Evolutionary conservation across 2,113 vertebrate genomes (phyloP).

Genomic region (Ia io): DNA sequence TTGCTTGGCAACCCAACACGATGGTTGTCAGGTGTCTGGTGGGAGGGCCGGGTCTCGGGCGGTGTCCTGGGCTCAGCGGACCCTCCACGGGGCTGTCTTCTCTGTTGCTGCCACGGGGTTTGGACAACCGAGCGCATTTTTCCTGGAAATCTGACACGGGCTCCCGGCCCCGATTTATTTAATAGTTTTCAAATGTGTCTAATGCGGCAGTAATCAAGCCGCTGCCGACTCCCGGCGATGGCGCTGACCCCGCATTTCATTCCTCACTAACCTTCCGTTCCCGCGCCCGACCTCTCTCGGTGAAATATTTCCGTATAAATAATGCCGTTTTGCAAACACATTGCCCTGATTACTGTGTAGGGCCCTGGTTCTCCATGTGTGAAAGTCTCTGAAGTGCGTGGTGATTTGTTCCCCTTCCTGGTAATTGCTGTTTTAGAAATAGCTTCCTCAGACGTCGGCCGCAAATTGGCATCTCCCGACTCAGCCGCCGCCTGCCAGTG

Average conservation of each 20-base stretch:
- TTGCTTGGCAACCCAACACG: background rate
- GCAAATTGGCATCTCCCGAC: conserved; percentile 69
- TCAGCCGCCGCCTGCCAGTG: background rate
- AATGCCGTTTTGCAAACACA: conserved; percentile 82
- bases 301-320: conserved; percentile 82
- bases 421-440: conserved; percentile 86
- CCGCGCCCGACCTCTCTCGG: conserved; percentile 78
- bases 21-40: accelerated
- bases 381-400: conserved; percentile 82
- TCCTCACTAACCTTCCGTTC: conserved; percentile 78
- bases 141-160: background rate
- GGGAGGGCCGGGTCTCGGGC: background rate
- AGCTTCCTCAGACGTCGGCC: conserved; percentile 78
- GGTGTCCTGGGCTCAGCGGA: accelerated
- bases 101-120: background rate
- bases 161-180: background rate
- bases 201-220: conserved; percentile 59
- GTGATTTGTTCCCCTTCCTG: conserved; percentile 84
- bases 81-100: accelerated
- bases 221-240: background rate
- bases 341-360: conserved; percentile 81
- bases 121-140: background rate
- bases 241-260: conserved; percentile 62
- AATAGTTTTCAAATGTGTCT: background rate
- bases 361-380: conserved; percentile 82